Conservation (phyloP, 2,888 invertebrate genomes). For the Tinea pellionella region DNA sequence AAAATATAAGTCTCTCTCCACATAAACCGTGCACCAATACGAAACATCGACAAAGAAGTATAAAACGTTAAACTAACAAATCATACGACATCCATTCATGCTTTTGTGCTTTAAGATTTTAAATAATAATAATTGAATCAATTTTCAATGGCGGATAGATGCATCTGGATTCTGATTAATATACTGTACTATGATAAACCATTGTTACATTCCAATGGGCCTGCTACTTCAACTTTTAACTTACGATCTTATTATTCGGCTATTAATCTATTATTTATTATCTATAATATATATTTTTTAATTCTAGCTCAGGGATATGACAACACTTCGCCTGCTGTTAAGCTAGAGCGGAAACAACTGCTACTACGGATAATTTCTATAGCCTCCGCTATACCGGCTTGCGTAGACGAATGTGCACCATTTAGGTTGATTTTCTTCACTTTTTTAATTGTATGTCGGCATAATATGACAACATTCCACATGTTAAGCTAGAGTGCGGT, state of each 20-base stretch:
- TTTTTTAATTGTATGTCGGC: too few relatives aligned
- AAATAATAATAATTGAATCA: constrained; percentile 67
- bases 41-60: constrained; percentile 13
- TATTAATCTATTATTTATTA: not conserved
- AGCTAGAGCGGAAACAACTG: too few relatives aligned
- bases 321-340: too few relatives aligned
- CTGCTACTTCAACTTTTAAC: constrained; percentile 24
- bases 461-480: too few relatives aligned
- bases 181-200: constrained; percentile 25
- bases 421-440: too few relatives aligned
- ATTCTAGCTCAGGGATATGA: too few relatives aligned
- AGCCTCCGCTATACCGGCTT: too few relatives aligned
- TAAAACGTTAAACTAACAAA: constrained; percentile 40
- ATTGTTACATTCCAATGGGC: constrained; percentile 28
- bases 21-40: constrained; percentile 14
- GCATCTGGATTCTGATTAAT: constrained; percentile 39
- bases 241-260: constrained; percentile 20
- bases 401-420: too few relatives aligned
- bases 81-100: constrained; percentile 57
- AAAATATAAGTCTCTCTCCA: constrained; percentile 32
- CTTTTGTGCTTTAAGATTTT: constrained; percentile 52
- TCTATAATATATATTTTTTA: not conserved
- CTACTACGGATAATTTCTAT: too few relatives aligned
- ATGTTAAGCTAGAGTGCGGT: too few relatives aligned
- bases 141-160: constrained; percentile 25